Evolutionary conservation across 1,140 invertebrate species (phyloP), one percentile per base, ranked within the genome.

Genomic region (Papilio glaucus): DNA sequence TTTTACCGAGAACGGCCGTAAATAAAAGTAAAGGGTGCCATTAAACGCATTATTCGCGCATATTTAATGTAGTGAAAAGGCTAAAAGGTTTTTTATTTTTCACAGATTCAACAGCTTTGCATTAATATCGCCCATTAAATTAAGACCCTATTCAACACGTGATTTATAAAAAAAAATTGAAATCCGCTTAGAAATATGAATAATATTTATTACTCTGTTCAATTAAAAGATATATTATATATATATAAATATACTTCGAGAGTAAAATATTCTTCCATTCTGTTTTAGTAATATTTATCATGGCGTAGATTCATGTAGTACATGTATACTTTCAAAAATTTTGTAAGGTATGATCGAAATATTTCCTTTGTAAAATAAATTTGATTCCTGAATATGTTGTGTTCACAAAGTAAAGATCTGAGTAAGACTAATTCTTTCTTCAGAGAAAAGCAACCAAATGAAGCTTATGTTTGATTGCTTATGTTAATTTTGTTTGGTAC

Each of bases 31-130:
- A 92, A 90, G 86, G 88, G 88, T 89, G 86, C 89, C 87, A 90
- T 92, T 92, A 92, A 92, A 87, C 87, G 86, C 87, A 90, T 90
- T 90, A 90, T 89, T 90, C 85, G 80, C 86, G 85, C 83, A 91
- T 92, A 88, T 92, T 92, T 92, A 90, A 91, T 91, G 86, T 92
- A 88, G 88, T 88, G 88, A 88, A 90, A 90, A 89, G 80, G 85
- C 78, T 89, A 89, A 91, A 90, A 86, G 87, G 83, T 84, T 90
- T 90, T 84, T 82, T 85, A 82, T 85, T 89, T 89, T 88, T 83
- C 73, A 80, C 82, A 85, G 77, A 81, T 87, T 86, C 83, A 87
- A 89, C 84, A 87, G 88, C 87, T 91, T 87, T 86, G 85, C 82
- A 85, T 85, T 84, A 85, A 89, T 87, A 90, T 88, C 78, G 77